Base-by-base conservation (phyloP, 2,888 invertebrate species). In the Nymphalis urticae region DNA sequence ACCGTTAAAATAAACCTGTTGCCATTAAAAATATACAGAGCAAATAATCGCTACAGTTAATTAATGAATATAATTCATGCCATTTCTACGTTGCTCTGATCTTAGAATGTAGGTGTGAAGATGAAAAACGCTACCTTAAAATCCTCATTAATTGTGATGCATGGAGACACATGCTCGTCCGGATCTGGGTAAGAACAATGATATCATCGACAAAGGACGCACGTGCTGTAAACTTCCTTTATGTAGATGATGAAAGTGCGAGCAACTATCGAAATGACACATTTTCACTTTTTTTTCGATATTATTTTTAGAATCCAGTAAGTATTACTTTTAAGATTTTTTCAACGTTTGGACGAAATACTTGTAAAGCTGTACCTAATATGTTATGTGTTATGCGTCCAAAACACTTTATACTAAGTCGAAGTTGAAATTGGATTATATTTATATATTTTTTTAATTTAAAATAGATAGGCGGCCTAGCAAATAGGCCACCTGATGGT, bases 161-260 rank as follows among this genome's bases (percentile, higher is more conserved):
- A 64, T 70, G 32, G 58, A 53, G 64, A 70, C 36, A 66, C 72
- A 70, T 67, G 50, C 62, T 68, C 61, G 21, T 64, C 70, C 64
- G 65, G 64, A 62, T 58, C 68, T 62, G 68, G 77, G 75, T 61
- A 70, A 59, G 21, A 71, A 86, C 86, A 86, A 86, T 81, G 74
- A 74, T 5, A 24, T 51, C 36, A 59, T 53, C 32, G 66, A 87
- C 83, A 88, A 88, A 80, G 82, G 79, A 84, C 73, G 76, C 86
- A 77, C 72, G 74, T 80, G 69, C 76, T 78, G 82, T 85, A 85
- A 85, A 82, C 76, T 71, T 75, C 76, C 77, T 74, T 75, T 76
- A 71, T 80, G 79, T 77, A 78, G 80, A 83, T 83, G 83, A 78
- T 78, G 78, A 78, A 75, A 80, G 78, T 78, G 77, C 76, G 68